Conservation (phyloP, 2,113 vertebrate species). For the Terrapene triunguis region DNA sequence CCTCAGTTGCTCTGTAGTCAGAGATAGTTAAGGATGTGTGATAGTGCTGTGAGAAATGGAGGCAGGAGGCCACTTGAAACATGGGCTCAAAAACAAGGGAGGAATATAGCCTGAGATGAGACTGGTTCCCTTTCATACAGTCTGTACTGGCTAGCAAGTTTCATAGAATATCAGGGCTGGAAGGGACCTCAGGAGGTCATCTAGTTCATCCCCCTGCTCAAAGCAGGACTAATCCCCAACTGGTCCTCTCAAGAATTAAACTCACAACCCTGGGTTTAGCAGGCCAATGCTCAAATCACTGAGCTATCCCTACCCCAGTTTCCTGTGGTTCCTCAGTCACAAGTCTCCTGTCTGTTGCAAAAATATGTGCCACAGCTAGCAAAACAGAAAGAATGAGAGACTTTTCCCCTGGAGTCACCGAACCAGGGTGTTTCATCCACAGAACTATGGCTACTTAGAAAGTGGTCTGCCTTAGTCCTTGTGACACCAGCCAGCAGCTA, state of each 20-base stretch:
- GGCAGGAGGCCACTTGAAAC: neutral
- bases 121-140: too few species aligned
- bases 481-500: neutral
- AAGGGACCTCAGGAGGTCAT: too few species aligned
- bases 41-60: accelerated
- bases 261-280: too few species aligned
- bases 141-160: neutral
- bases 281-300: too few species aligned
- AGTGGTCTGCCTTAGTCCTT: neutral
- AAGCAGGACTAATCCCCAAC: too few species aligned
- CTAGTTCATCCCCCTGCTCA: too few species aligned
- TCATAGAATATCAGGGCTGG: too few species aligned
- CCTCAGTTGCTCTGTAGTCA: accelerated
- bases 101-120: accelerated
- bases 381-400: neutral
- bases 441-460: neutral
- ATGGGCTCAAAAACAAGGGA: neutral
- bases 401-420: neutral
- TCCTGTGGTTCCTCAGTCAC: accelerated
- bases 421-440: neutral
- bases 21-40: accelerated
- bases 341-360: neutral
- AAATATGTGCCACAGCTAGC: neutral
- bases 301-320: neutral
- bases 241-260: too few species aligned